Base-by-base conservation (phyloP, 92 coral and sea anemone species). In the Virgularia gustaviana region DNA sequence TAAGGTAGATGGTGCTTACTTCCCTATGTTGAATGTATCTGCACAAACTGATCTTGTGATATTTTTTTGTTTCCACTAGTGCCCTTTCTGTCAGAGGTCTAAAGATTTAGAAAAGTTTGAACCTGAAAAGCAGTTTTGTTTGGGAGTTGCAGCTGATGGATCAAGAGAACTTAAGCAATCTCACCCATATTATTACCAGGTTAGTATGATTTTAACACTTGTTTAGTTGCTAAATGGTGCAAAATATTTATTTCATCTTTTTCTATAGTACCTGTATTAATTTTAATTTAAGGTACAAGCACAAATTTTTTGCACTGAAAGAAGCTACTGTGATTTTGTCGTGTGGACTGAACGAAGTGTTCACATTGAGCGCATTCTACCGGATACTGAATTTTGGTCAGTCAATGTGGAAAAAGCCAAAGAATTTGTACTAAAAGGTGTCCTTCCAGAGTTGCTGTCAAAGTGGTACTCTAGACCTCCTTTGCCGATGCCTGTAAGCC, bases 241-340 rank as follows among this genome's bases (percentile, higher is more conserved):
- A 47, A 5, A 4, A 4, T 23, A 19, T 19, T 19, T 25, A 9
- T 57, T 7, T 32, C 29, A 73, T 57, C 37, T 57, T 73, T 35
- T 56, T 36, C 31, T 9, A 57, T n/a, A 22, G 27, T 36, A 32
- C 38, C 25, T 36, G 16, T 13, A 37, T 57, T 41, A 32, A n/a
- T 13, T 27, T 20, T 61, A 37, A 39, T 79, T 19, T 66, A 70
- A 83, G 87, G 87, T 78, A 62, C 87, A 77, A 72, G 81, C 77
- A 35, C 87, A 77, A 72, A 78, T 83, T 22, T 62, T 83, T 51
- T 82, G 86, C 71, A 58, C 81, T 19, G 35, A 32, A 19, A 57
- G 31, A 32, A 47, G 33, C 61, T 76, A 76, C 72, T 75, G 75
- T 60, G 86, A 82, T 67, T 76, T 82, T 66, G 81, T 82, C 23